A percentile compares a stretch with the other conserved stretches of the same genome.
Conservation (phyloP, 2,797 vertebrate species). For the Aldrovandia affinis region DNA sequence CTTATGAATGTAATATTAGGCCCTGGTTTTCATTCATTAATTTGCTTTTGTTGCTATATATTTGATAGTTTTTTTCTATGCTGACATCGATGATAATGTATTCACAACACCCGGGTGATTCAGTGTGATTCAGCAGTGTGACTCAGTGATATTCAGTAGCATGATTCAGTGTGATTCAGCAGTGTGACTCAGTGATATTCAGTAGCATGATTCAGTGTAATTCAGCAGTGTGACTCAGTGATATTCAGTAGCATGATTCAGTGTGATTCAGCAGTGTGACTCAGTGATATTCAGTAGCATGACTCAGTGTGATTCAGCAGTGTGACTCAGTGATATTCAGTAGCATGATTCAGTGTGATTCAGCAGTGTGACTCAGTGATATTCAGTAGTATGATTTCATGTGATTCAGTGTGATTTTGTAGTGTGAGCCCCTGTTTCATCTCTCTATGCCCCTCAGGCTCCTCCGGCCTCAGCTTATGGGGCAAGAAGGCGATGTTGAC, state of each 20-base stretch:
- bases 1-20: neutral
- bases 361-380: neutral
- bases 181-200: neutral
- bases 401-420: too few relatives aligned
- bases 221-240: neutral
- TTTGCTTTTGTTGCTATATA: neutral
- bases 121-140: neutral
- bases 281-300: neutral
- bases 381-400: neutral
- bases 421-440: neutral
- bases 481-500: conserved; percentile 62
- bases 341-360: neutral
- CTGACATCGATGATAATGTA: neutral
- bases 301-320: neutral
- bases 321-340: neutral
- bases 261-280: neutral
- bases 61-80: neutral
- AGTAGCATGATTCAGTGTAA: neutral
- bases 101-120: neutral
- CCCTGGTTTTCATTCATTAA: neutral
- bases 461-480: conserved; percentile 62
- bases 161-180: neutral
- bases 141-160: neutral
- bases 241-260: neutral
- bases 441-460: conserved; percentile 41